A percentile compares a stretch with the other conserved stretches of the same genome.
phyloP scores from a whole-genome alignment of 2,888 invertebrate species.

The Tetanocera ferruginea region DNA sequence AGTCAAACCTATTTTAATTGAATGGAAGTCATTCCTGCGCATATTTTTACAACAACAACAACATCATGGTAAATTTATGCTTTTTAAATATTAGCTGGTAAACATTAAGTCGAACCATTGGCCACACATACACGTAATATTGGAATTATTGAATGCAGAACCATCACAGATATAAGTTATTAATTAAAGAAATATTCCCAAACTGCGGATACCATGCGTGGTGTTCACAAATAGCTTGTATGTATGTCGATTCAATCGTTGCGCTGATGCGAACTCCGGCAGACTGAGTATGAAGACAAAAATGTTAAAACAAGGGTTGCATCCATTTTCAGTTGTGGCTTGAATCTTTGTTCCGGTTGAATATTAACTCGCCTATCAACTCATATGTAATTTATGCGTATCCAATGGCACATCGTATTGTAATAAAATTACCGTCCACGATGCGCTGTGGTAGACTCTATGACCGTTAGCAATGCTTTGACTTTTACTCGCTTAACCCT shows the following conservation, averaged over 20 bases:
- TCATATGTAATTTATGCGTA: conserved; percentile 66
- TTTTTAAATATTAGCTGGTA: conserved; percentile 29
- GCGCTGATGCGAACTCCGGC: not conserved
- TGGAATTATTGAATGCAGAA: not conserved
- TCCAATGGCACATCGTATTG: conserved; percentile 60
- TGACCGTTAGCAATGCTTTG: not conserved
- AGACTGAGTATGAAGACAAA: conserved; percentile 39
- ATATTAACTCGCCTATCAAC: conserved; percentile 64
- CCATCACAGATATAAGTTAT: conserved; percentile 27
- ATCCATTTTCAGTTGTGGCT: conserved; percentile 42
- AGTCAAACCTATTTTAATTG: not conserved
- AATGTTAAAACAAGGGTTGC: conserved; percentile 44
- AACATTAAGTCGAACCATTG: not conserved
- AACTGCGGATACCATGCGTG: not conserved
- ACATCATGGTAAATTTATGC: conserved; percentile 12
- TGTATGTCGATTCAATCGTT: not conserved
- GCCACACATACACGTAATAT: not conserved
- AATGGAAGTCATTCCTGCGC: not conserved
- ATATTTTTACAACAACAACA: not conserved
- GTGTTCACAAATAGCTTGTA: not conserved
- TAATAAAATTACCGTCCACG: conserved; percentile 32
- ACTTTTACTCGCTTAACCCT: conserved; percentile 8
- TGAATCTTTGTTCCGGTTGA: conserved; percentile 39
- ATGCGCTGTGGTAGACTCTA: not conserved
- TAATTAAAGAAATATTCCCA: conserved; percentile 31